A percentile compares a stretch with the other conserved stretches of the same genome.
These are phyloP conservation scores for Protophormia terraenovae DNA, from an alignment of 2,888 invertebrate genomes.

Conservation along the genomic window DNA sequence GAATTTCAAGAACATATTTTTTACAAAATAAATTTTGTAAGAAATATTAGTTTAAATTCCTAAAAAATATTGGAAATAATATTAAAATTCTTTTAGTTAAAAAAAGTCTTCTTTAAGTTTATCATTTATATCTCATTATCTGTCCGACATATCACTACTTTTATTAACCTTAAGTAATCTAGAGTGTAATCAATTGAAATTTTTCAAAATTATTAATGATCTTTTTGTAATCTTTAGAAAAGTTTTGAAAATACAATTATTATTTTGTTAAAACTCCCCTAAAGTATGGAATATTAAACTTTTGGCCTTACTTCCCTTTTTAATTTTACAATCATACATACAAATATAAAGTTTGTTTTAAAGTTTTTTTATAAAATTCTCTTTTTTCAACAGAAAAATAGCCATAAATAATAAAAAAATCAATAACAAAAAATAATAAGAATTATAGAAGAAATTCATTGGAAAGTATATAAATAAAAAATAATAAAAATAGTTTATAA, in stretches of 20 bases:
- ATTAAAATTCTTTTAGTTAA: no score
- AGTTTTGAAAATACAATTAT: background rate
- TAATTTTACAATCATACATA: background rate
- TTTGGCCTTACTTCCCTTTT: conserved; percentile 12
- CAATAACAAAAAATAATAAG: background rate
- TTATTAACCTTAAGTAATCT: no score
- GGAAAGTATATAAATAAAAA: background rate
- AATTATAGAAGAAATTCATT: conserved; percentile 31
- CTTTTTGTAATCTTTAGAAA: background rate
- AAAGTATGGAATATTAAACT: background rate
- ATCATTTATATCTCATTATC: no score
- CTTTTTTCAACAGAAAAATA: conserved; percentile 20
- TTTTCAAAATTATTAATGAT: no score
- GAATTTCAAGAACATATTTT: no score
- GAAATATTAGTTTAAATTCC: no score
- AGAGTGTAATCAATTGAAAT: no score
- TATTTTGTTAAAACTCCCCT: background rate
- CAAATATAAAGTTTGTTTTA: conserved; percentile 19
- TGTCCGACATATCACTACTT: no score
- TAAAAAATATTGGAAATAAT: no score
- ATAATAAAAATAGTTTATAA: background rate
- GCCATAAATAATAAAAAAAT: conserved; percentile 17
- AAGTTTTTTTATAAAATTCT: background rate
- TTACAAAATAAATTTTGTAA: no score
- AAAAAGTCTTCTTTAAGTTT: no score